Percentiles rank a stretch among this genome's conserved stretches.
These are phyloP conservation scores for Numenius phaeopus DNA, from an alignment of 2,797 vertebrate species.

Conservation along the genomic window DNA sequence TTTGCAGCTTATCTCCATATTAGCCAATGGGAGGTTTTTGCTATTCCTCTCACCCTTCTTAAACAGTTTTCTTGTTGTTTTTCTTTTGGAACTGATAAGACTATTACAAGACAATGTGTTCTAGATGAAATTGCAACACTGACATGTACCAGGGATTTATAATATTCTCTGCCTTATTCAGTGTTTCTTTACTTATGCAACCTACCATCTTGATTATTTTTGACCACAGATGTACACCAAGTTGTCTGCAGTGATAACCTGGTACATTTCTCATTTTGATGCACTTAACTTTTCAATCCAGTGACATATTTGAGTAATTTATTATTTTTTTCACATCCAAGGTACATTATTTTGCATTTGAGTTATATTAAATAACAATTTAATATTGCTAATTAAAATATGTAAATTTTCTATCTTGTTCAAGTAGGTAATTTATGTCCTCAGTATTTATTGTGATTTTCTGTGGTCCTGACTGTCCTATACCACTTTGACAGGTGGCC, in stretches of 20 bases:
- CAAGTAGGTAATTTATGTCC: neutral
- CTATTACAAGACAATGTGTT: neutral
- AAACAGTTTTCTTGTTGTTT: neutral
- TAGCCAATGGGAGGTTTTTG: neutral
- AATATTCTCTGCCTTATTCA: neutral
- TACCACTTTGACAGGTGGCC: neutral
- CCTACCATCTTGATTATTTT: neutral
- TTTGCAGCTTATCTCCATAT: neutral
- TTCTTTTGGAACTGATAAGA: neutral
- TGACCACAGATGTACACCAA: neutral
- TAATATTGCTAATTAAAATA: neutral
- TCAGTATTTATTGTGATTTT: neutral
- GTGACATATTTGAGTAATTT: neutral
- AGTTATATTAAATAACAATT: neutral
- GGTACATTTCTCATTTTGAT: neutral
- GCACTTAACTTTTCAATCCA: neutral
- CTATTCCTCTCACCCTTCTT: neutral
- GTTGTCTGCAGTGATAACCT: neutral
- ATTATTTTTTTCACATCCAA: neutral
- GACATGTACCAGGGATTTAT: neutral
- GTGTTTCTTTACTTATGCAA: neutral
- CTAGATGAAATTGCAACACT: neutral
- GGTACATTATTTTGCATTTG: neutral
- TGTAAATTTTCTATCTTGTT: neutral
- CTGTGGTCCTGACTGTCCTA: neutral